Base-by-base conservation (phyloP, 2,888 invertebrate species). In the Spodoptera exigua region DNA sequence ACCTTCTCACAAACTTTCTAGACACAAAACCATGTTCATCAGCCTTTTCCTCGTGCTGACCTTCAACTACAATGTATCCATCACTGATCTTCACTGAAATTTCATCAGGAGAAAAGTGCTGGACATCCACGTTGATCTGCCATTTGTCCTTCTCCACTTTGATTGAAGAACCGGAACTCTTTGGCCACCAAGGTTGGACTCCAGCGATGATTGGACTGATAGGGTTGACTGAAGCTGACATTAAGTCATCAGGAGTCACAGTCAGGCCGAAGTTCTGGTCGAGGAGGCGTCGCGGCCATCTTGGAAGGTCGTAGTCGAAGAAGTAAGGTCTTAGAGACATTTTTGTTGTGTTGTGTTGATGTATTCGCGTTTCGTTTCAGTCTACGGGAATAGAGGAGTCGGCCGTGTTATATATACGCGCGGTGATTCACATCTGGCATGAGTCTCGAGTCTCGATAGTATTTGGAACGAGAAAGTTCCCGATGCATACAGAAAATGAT, bases 61-160 rank as follows among this genome's bases (percentile, higher is more conserved):
- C 97, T 85, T 97, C 97, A 12, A 97, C 94, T 0, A 97, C 93
- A 9, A 98, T 95, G 45, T 87, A 94, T 44, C 96, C 95, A 57
- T 96, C 96, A 0, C 95, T 93, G 0, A 96, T 96, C 85, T 97
- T 97, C 0, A 98, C 97, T 0, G 95, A 95, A 32, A 98, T 95
- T 87, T 98, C 97, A 40, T 96, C 95, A 0, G 97, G 97, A 5
- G 95, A 92, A 78, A 97, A 97, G 74, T 97, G 96, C 62, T 96
- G 96, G 0, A 97, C 97, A 78, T 97, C 97, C 63, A 97, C 90
- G 74, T 95, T 95, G 34, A 96, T 95, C 78, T 96, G 96, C 86
- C 96, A 96, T 45, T 91, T 94, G 66, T 95, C 94, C 11, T 94
- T 93, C 66, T 95, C 95, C 13, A 86, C 82, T 51, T 94, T 91